Evolutionary conservation across 1,140 invertebrate genomes (phyloP).

Genomic region (Coenobita brevimanus): DNA sequence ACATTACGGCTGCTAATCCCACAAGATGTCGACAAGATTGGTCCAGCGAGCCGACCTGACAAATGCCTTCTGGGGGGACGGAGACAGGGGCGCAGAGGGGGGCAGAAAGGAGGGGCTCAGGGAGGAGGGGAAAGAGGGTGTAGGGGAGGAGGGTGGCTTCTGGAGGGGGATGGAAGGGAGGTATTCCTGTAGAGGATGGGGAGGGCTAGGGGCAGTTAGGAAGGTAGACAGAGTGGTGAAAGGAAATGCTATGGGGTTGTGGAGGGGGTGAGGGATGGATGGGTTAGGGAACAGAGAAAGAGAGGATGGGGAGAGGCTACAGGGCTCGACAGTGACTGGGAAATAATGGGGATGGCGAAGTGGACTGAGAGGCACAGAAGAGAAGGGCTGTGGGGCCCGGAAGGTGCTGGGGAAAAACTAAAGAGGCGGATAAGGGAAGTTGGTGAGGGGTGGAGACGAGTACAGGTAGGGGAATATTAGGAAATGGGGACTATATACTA

Average conservation of each 20-base stretch:
- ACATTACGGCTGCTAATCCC: constrained; percentile 55
- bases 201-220: neutral
- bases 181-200: neutral
- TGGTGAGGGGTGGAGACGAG: neutral
- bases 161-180: neutral
- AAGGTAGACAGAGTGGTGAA: neutral
- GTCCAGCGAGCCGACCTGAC: constrained; percentile 37
- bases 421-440: neutral
- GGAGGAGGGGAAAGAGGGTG: neutral
- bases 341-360: neutral
- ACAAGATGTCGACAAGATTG: constrained; percentile 54
- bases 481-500: neutral
- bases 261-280: neutral
- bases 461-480: neutral
- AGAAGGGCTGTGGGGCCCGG: too few species aligned
- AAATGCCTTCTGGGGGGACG: constrained; percentile 37
- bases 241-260: neutral
- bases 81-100: neutral
- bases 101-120: neutral
- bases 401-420: neutral
- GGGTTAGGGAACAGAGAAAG: neutral
- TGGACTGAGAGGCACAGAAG: neutral
- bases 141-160: neutral
- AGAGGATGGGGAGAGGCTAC: neutral
- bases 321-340: too few species aligned